phyloP scores from a whole-genome alignment of 2,797 vertebrate genomes.

The Rhodeus uyekii region DNA sequence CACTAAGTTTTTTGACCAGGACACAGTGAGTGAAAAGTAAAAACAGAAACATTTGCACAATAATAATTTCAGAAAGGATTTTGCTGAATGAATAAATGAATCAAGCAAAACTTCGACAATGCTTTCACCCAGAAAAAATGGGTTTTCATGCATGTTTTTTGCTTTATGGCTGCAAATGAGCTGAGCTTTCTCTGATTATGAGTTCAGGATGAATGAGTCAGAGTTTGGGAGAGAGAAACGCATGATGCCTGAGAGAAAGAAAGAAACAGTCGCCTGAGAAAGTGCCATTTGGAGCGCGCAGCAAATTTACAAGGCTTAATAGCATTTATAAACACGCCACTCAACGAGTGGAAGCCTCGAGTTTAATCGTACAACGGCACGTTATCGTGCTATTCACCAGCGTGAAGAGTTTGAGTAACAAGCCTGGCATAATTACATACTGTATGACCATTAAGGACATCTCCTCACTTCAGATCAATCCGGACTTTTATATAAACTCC shows the following conservation, averaged over 20 bases:
- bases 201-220: constrained; percentile 39
- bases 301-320: constrained; percentile 21
- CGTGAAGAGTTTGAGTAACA: background rate
- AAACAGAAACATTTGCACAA: too few species aligned
- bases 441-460: background rate
- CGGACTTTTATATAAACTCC: background rate
- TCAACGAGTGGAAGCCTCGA: background rate
- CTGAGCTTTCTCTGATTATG: constrained; percentile 20
- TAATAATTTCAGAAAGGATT: too few species aligned
- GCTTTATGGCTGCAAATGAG: constrained; percentile 6
- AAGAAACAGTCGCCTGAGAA: constrained; percentile 34
- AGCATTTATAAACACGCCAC: constrained; percentile 36
- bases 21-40: too few species aligned
- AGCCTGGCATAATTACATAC: background rate
- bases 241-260: constrained; percentile 9
- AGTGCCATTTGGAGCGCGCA: constrained; percentile 13
- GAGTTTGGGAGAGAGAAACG: constrained; percentile 19
- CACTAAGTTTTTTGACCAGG: background rate
- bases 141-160: background rate
- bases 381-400: background rate
- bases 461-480: background rate
- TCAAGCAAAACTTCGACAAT: background rate
- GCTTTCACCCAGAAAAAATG: background rate
- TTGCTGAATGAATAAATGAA: background rate
- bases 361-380: constrained; percentile 28